Evolutionary conservation across 2,113 vertebrate genomes (phyloP), one percentile per base, ranked within the genome.

Genomic region (Vanacampus margaritifer): DNA sequence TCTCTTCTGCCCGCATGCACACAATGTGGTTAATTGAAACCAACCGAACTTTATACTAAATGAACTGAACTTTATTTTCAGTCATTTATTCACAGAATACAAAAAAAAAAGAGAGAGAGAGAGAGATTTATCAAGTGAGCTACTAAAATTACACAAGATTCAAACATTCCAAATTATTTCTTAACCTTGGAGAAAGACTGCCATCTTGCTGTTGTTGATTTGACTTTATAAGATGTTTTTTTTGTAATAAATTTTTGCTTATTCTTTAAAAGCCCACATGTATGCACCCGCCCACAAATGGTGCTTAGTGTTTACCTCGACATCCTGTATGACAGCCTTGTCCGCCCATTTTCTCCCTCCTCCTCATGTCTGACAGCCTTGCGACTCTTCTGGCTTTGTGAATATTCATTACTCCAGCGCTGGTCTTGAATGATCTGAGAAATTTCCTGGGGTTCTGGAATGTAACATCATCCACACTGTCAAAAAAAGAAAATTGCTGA

Each of bases 351-450:
- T 59, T 39, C 37, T 60, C 50, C 11, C 16, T 36, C 36, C 36
- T 13, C 51, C 51, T 24, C 45, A 63, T 41, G 72, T 64, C 66
- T 68, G 37, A 48, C 43, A 69, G 4, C n/a, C 43, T 50, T 12
- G 35, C 54, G 66, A 59, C 37, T 45, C 37, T 50, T 61, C 35
- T 70, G 37, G 5, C 67, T 50, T 65, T 39, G 78, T 84, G 72
- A 85, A 85, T 84, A 85, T 83, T 85, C 73, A 84, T 66, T 17
- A 63, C 41, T 79, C 23, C 26, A 2, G 32, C 5, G 26, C 35
- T 13, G n/a, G n/a, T n/a, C n/a, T 82, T 58, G 51, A 24, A 54
- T 26, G 11, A 5, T 54, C 64, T 78, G 81, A 81, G 76, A 77
- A 83, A 64, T 77, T 84, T 86, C 69, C 75, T 71, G 64, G 67